Evolutionary conservation across 1,140 invertebrate species (phyloP), one percentile per base, ranked within the genome.

Genomic region (Chlorops oryzae): DNA sequence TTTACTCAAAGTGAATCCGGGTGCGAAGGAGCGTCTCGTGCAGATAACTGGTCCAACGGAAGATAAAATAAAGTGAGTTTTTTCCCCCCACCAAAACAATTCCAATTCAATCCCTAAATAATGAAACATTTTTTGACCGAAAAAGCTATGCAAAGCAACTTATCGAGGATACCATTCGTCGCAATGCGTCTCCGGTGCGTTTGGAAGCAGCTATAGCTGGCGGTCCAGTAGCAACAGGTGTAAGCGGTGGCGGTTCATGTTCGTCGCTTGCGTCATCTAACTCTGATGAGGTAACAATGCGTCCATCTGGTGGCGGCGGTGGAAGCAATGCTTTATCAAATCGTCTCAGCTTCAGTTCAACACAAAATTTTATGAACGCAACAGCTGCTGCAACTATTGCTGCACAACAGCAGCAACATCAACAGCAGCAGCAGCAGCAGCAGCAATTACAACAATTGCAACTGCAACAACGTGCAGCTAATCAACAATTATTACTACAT

Each of bases 31-130:
- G 78, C 80, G 92, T 68, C 80, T 93, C 65, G 90, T 95, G 55
- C 90, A 93, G 75, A 94, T 95, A 56, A 93, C 90, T 42, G 90
- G 90, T 55, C 88, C 89, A 23, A 87, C 83, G 61, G 89, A 92
- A 77, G 88, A 92, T 66, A 91, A 90, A 74, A 92, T 94, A 57
- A 83, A 85, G 90, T 93, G 75, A 81, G 85, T 80, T 65, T 56
- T 40, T 18, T 10, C 25, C 15, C 7, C 5, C 18, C 7, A 9
- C 17, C 17, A 15, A 39, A 39, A 39, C 13, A 17, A 10, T 25
- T 3, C 1, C 18, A 49, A 24, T 39, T 42, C 28, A 7, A 50
- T 45, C 28, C 6, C 28, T 23, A 10, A 41, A 13, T 2, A 24
- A 54, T 35, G 5, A 49, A 13, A 10, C 41, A 40, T 5, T 42